Evolutionary conservation across 1,140 invertebrate genomes (phyloP).

Genomic region (Solenopsis invicta): DNA sequence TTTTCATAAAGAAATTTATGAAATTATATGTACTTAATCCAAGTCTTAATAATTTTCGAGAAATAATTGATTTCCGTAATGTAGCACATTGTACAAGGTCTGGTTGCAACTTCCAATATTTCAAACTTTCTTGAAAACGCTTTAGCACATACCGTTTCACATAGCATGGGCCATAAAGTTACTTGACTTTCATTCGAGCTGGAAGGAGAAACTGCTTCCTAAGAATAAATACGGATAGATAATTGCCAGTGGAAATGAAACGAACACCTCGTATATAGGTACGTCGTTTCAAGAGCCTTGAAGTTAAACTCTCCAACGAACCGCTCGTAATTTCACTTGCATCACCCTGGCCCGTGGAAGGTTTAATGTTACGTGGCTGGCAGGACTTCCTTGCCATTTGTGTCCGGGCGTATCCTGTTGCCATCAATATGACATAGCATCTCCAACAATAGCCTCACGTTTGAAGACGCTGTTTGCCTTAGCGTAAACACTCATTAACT

Average conservation of each 20-base stretch:
- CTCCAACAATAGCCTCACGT: conserved; percentile 46
- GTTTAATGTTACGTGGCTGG: conserved; percentile 70
- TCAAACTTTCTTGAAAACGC: conserved; percentile 5
- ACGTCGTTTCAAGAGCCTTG: conserved; percentile 46
- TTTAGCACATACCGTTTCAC: not conserved
- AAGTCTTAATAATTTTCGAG: not conserved
- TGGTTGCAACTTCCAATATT: not conserved
- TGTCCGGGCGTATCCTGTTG: conserved; percentile 35
- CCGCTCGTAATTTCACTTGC: conserved; percentile 67
- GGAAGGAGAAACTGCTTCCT: conserved; percentile 28
- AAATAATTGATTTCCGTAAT: not conserved
- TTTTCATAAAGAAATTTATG: not conserved
- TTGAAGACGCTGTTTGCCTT: conserved; percentile 21
- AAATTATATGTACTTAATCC: not conserved
- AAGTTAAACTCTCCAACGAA: conserved; percentile 56
- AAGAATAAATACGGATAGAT: conserved; percentile 51
- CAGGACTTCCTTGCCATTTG: conserved; percentile 49
- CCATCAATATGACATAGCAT: conserved; percentile 48
- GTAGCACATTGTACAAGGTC: not conserved
- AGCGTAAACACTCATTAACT: conserved; percentile 23
- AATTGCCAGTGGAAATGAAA: conserved; percentile 45
- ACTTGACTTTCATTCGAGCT: conserved; percentile 48
- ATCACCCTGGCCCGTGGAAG: conserved; percentile 45
- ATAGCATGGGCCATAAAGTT: not conserved
- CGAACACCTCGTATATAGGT: conserved; percentile 47